These are phyloP conservation scores for Pheosia tremula DNA, from an alignment of 2,888 invertebrate species.

Conservation along the genomic window DNA sequence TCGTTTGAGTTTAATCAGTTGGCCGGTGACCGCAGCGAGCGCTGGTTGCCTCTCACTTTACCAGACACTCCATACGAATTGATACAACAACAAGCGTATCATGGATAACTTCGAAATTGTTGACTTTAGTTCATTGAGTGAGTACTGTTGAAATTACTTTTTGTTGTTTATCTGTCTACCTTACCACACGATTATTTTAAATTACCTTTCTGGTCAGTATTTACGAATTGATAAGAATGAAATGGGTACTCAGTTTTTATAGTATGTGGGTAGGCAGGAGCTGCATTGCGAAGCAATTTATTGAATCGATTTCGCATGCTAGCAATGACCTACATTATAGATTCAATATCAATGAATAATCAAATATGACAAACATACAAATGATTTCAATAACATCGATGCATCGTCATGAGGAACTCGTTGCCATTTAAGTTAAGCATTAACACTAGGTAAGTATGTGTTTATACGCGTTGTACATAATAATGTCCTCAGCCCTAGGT, in stretches of 20 bases:
- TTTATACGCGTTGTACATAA: too few species aligned
- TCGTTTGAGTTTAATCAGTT: conserved; percentile 73
- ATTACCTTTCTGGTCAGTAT: not conserved
- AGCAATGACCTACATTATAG: conserved; percentile 16
- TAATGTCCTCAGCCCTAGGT: too few species aligned
- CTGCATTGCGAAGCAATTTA: not conserved
- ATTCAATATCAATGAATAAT: conserved; percentile 10
- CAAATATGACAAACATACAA: conserved; percentile 11
- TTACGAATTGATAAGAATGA: conserved; percentile 10
- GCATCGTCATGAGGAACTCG: conserved; percentile 11
- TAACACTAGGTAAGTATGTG: too few species aligned
- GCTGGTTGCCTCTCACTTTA: conserved; percentile 41
- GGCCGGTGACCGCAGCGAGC: conserved; percentile 63
- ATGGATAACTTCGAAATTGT: conserved; percentile 71
- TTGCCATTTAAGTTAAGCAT: too few species aligned
- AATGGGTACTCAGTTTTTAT: conserved; percentile 1
- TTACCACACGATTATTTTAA: not conserved
- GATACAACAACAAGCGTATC: not conserved
- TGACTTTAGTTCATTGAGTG: conserved; percentile 68
- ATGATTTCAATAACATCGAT: conserved; percentile 7
- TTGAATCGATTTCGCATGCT: conserved; percentile 17
- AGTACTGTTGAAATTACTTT: conserved; percentile 41
- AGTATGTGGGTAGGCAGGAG: not conserved
- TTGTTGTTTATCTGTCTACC: too few species aligned
- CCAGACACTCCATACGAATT: not conserved